Conservation (phyloP, 2,113 vertebrate species). For the Alces alces region DNA sequence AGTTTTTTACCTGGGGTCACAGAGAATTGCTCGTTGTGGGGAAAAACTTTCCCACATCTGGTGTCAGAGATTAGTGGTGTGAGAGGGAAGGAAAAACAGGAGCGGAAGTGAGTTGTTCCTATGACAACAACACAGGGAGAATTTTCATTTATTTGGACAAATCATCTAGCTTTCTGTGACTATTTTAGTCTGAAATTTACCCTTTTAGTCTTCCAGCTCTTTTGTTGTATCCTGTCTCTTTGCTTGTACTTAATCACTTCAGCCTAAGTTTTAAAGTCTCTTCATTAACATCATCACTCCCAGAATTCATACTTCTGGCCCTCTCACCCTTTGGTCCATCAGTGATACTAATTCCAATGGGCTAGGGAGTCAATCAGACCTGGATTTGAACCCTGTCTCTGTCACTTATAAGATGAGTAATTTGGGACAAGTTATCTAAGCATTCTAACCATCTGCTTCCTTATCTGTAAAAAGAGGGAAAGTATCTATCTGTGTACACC, state of each 20-base stretch:
- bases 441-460: not conserved
- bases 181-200: not conserved
- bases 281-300: not conserved
- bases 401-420: not conserved
- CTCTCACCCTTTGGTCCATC: not conserved
- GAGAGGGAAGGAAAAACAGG: not conserved
- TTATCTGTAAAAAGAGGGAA: not conserved
- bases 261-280: not conserved
- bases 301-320: not conserved
- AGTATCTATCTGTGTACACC: not conserved
- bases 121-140: not conserved
- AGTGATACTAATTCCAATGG: rapidly evolving
- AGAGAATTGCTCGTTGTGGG: not conserved
- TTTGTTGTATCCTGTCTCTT: not conserved
- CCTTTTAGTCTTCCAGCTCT: not conserved
- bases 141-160: not conserved
- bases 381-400: not conserved
- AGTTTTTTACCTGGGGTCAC: not conserved
- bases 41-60: not conserved
- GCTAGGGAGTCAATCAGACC: too few relatives aligned
- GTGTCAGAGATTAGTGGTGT: not conserved
- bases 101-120: not conserved
- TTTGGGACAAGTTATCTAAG: not conserved
- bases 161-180: not conserved
- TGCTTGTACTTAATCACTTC: too few relatives aligned